Percentiles rank a stretch among this genome's conserved stretches.
phyloP scores from a whole-genome alignment of 2,797 vertebrate species.

The Anas flavirostris region DNA sequence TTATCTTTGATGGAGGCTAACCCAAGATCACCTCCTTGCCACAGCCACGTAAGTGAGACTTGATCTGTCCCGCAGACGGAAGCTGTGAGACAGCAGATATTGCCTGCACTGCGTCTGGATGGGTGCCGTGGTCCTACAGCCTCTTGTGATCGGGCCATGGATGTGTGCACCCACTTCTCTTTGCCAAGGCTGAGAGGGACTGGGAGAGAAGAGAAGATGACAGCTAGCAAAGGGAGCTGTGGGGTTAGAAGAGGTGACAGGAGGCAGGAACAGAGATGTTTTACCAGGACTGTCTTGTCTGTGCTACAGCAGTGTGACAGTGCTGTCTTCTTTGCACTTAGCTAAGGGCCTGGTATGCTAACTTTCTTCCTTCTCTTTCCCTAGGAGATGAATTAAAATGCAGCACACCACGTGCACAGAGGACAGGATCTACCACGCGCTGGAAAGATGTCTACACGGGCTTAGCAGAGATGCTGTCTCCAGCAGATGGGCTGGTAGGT shows the following conservation, averaged over 20 bases:
- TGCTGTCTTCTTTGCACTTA: not conserved
- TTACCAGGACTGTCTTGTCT: not conserved
- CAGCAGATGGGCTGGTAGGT: slow-evolving; percentile 91
- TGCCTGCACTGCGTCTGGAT: not conserved
- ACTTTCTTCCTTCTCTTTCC: not conserved
- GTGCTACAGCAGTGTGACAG: not conserved
- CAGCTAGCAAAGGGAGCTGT: not conserved
- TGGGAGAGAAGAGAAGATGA: not conserved
- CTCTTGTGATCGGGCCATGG: accelerated
- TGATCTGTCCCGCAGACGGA: not conserved
- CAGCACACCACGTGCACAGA: slow-evolving; percentile 97
- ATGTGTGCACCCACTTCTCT: not conserved
- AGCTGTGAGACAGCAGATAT: not conserved
- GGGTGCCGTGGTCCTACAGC: not conserved
- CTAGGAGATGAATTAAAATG: slow-evolving; percentile 90
- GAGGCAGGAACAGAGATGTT: not conserved
- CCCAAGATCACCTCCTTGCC: not conserved
- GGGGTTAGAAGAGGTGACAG: not conserved
- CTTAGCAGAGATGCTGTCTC: slow-evolving; percentile 81
- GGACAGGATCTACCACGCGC: slow-evolving; percentile 96
- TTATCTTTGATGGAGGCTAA: not conserved
- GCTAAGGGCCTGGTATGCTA: not conserved
- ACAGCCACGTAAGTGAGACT: not conserved
- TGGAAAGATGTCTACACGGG: slow-evolving; percentile 92
- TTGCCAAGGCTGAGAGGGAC: not conserved